Conservation (phyloP, 2,888 invertebrate species). For the Drosophila mettleri region DNA sequence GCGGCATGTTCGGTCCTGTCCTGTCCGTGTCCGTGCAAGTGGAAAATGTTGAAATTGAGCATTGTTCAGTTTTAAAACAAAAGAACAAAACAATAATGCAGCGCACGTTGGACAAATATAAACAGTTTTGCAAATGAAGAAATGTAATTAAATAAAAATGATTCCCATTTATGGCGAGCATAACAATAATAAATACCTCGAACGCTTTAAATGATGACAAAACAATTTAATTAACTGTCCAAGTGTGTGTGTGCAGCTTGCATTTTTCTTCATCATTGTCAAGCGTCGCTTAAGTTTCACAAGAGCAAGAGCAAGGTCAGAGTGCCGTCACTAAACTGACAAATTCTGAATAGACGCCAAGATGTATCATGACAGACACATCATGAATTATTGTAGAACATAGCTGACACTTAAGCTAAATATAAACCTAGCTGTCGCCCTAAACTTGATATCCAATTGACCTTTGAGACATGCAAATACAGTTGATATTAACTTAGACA, state of each 20-base stretch:
- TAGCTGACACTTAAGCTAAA: constrained; percentile 3
- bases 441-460: neutral
- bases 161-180: constrained; percentile 3
- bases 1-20: neutral
- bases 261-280: constrained; percentile 5
- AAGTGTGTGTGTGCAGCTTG: constrained; percentile 12
- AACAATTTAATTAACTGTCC: neutral
- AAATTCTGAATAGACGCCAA: constrained; percentile 13
- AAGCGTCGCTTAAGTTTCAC: constrained; percentile 11
- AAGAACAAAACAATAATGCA: neutral
- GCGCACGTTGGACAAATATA: constrained; percentile 18
- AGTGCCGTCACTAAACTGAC: constrained; percentile 23
- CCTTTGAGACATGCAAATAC: neutral
- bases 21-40: neutral
- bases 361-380: constrained; percentile 20
- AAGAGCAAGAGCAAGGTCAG: constrained; percentile 31
- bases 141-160: constrained; percentile 27
- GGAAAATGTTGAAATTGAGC: constrained; percentile 33
- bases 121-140: constrained; percentile 4
- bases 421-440: neutral
- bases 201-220: constrained; percentile 6
- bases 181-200: constrained; percentile 17
- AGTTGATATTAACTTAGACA: neutral
- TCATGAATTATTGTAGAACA: constrained; percentile 4
- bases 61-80: constrained; percentile 10